Conservation (phyloP, 1,140 invertebrate species). For the Drosophila sp. region DNA sequence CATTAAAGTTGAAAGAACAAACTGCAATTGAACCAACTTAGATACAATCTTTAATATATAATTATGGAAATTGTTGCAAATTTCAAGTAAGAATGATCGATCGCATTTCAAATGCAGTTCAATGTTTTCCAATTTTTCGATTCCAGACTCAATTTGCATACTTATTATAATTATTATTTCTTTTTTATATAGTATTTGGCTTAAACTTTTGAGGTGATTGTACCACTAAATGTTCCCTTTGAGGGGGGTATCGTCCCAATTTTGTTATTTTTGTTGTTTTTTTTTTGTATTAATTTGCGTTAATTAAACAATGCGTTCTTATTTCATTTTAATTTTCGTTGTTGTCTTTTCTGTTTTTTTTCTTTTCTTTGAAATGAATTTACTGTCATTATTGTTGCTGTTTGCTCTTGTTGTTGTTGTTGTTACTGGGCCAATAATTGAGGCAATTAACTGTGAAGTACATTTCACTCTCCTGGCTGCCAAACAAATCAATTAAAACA, state of each 20-base stretch:
- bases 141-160: too few relatives aligned
- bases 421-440: slow-evolving; percentile 60
- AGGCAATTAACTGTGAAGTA: slow-evolving; percentile 78
- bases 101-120: too few relatives aligned
- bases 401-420: slow-evolving; percentile 22
- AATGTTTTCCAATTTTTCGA: too few relatives aligned
- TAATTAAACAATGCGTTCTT: slow-evolving; percentile 17
- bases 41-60: too few relatives aligned
- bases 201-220: background rate
- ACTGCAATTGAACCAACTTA: too few relatives aligned
- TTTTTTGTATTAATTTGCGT: slow-evolving; percentile 17
- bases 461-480: slow-evolving; percentile 64
- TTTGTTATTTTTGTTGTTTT: background rate
- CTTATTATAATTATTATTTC: too few relatives aligned
- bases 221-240: background rate
- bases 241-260: background rate
- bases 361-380: slow-evolving; percentile 62
- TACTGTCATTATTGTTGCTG: slow-evolving; percentile 6
- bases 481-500: slow-evolving; percentile 78
- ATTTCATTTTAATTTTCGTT: slow-evolving; percentile 7
- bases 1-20: too few relatives aligned
- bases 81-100: too few relatives aligned
- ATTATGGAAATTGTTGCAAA: too few relatives aligned
- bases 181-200: too few relatives aligned
- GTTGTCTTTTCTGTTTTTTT: background rate